A percentile compares a stretch with the other conserved stretches of the same genome.
Evolutionary conservation across 2,888 invertebrate species (phyloP).

Genomic region (Corythucha ciliata): DNA sequence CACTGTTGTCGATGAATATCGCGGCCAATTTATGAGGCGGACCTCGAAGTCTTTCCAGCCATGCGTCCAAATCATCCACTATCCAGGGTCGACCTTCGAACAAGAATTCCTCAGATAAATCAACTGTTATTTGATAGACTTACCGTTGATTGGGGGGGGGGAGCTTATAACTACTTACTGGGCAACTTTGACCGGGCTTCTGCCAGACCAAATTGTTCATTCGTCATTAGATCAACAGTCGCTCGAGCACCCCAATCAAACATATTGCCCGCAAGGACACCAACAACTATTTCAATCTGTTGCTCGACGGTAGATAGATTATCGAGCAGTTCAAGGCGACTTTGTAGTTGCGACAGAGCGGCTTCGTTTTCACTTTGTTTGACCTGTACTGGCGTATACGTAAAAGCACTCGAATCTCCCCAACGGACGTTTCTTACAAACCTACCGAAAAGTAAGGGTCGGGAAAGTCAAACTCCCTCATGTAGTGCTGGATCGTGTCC

Average conservation of each 20-base stretch:
- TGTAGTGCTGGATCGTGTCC: constrained; percentile 83
- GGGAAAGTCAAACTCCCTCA: constrained; percentile 82
- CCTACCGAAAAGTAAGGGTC: constrained; percentile 63
- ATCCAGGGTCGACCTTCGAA: constrained; percentile 73
- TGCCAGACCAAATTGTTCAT: constrained; percentile 62
- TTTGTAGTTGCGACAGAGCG: constrained; percentile 60
- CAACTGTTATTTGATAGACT: neutral
- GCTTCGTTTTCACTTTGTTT: constrained; percentile 78
- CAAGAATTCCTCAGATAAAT: neutral
- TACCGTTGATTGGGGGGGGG: too few relatives aligned
- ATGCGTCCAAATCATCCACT: constrained; percentile 73
- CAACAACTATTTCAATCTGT: constrained; percentile 45
- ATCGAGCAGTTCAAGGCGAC: constrained; percentile 42
- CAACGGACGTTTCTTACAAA: constrained; percentile 18
- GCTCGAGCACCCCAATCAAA: constrained; percentile 97
- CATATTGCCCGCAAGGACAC: constrained; percentile 74
- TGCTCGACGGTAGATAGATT: constrained; percentile 37
- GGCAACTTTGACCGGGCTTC: constrained; percentile 77
- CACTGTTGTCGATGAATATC: constrained; percentile 94
- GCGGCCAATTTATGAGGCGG: constrained; percentile 75
- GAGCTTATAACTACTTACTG: constrained; percentile 42
- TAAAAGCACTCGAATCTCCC: neutral
- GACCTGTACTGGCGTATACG: constrained; percentile 47
- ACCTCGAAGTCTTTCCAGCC: constrained; percentile 62
- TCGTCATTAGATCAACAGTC: constrained; percentile 72